phyloP scores from a whole-genome alignment of 2,797 vertebrate species.

The Rhinophrynus dorsalis region DNA sequence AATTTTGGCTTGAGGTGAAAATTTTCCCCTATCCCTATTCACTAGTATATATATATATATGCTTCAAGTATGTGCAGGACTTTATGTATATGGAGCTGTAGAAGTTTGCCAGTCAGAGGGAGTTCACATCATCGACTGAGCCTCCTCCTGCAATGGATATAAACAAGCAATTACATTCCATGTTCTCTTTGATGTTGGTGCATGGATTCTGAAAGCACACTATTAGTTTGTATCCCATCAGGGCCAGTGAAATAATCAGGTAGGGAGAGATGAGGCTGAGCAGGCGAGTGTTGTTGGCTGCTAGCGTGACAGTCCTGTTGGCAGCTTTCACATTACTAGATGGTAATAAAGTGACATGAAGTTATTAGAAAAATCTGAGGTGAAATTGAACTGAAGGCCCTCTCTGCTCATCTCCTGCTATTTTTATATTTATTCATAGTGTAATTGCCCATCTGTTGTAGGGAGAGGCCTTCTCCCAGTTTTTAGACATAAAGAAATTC shows the following conservation, averaged over 20 bases:
- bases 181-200: constrained; percentile 88
- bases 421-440: constrained; percentile 76
- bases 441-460: constrained; percentile 70
- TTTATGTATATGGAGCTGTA: neutral
- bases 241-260: constrained; percentile 76
- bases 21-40: too few relatives aligned
- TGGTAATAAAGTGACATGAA: constrained; percentile 93
- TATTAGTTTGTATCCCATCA: constrained; percentile 92
- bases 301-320: constrained; percentile 90
- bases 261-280: constrained; percentile 72
- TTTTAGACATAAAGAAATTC: too few relatives aligned
- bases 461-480: constrained; percentile 64
- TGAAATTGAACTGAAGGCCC: constrained; percentile 83
- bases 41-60: too few relatives aligned
- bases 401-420: constrained; percentile 73
- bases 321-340: constrained; percentile 82
- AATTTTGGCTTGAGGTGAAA: too few relatives aligned
- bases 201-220: constrained; percentile 88
- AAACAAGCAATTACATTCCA: constrained; percentile 96
- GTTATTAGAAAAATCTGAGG: constrained; percentile 92
- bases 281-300: constrained; percentile 76
- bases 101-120: neutral
- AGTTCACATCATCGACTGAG: constrained; percentile 63
- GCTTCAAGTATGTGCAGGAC: neutral
- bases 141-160: constrained; percentile 85